A percentile compares a stretch with the other conserved stretches of the same genome.
Evolutionary conservation across 2,888 invertebrate species (phyloP).

Genomic region (Antheraea assamensis): DNA sequence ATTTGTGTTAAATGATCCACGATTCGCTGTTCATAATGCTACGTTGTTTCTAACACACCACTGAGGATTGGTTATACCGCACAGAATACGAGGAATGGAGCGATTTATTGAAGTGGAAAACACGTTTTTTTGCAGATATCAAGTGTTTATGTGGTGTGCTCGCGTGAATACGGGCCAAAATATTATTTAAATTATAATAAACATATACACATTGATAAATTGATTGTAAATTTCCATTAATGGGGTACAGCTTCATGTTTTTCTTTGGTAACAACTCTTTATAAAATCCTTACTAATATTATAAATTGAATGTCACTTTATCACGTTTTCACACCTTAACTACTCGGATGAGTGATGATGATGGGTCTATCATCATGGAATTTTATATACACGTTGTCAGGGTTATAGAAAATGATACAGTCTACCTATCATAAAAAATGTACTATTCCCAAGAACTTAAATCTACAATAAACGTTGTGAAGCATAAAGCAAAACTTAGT

Average conservation of each 20-base stretch:
- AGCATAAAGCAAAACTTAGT: too few relatives aligned
- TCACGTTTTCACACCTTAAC: too few relatives aligned
- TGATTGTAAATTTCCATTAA: neutral
- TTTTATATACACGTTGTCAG: too few relatives aligned
- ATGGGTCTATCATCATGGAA: too few relatives aligned
- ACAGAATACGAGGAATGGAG: slow-evolving; percentile 22
- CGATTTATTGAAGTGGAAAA: slow-evolving; percentile 23
- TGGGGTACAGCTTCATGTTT: neutral
- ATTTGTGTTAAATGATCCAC: slow-evolving; percentile 34
- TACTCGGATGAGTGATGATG: too few relatives aligned
- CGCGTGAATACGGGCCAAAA: slow-evolving; percentile 14
- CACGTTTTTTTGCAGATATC: slow-evolving; percentile 14
- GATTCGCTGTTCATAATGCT: slow-evolving; percentile 43
- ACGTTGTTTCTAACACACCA: slow-evolving; percentile 38
- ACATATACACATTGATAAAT: neutral
- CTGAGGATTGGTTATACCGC: slow-evolving; percentile 23
- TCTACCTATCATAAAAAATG: too few relatives aligned
- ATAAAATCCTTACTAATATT: neutral
- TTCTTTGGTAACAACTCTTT: neutral
- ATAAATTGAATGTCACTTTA: too few relatives aligned
- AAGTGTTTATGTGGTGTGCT: slow-evolving; percentile 16
- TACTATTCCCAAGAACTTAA: too few relatives aligned
- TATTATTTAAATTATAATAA: slow-evolving; percentile 12
- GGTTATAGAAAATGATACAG: too few relatives aligned
- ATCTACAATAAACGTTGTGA: too few relatives aligned